phyloP scores from a whole-genome alignment of 2,113 vertebrate species.

The Brienomyrus longianalis region DNA sequence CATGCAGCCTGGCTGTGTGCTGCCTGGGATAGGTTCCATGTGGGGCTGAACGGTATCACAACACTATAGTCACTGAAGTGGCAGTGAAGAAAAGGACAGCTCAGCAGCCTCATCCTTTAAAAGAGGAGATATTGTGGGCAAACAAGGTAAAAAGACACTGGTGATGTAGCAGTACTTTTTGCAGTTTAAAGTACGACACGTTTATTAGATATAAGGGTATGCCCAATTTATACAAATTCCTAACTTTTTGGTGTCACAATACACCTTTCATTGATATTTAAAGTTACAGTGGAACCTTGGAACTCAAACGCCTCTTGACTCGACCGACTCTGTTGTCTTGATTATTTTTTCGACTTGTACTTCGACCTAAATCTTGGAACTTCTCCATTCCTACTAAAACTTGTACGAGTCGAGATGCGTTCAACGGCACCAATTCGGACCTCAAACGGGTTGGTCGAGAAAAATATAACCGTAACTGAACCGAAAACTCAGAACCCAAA shows the following conservation, averaged over 20 bases:
- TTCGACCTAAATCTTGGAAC: too few species aligned
- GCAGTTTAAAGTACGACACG: not conserved
- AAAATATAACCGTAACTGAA: too few species aligned
- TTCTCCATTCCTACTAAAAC: too few species aligned
- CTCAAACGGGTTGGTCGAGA: too few species aligned
- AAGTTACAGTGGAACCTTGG: too few species aligned
- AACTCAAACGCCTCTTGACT: too few species aligned
- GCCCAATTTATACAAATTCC: not conserved
- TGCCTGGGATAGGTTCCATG: not conserved
- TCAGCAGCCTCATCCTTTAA: not conserved
- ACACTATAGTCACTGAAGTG: not conserved
- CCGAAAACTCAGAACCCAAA: too few species aligned
- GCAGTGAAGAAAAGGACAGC: not conserved
- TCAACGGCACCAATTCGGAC: too few species aligned
- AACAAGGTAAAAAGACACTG: not conserved
- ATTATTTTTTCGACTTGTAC: too few species aligned
- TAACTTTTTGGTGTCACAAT: not conserved
- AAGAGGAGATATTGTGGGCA: not conserved
- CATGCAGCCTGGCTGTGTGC: constrained; percentile 43
- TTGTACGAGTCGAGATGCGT: too few species aligned
- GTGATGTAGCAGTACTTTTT: not conserved
- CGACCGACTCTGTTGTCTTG: too few species aligned
- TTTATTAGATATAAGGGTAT: not conserved
- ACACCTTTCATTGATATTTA: not conserved
- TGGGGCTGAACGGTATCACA: not conserved